These are phyloP conservation scores for Fragum sueziense DNA, from an alignment of 2,888 invertebrate genomes.

Conservation along the genomic window DNA sequence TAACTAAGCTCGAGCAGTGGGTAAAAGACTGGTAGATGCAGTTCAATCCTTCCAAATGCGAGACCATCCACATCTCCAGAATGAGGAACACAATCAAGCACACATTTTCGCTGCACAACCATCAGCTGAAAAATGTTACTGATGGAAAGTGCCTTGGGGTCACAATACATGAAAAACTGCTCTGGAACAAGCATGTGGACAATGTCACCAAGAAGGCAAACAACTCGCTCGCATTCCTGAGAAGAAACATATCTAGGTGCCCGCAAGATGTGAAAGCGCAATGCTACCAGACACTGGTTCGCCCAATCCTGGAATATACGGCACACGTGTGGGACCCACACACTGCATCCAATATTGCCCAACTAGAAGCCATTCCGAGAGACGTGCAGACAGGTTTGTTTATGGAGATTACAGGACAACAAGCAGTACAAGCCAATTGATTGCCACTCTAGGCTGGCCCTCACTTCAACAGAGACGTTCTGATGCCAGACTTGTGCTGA, in stretches of 20 bases:
- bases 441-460: background rate
- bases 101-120: too few species aligned
- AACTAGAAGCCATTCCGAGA: background rate
- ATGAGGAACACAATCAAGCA: background rate
- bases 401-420: background rate
- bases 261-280: background rate
- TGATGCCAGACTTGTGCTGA: too few species aligned
- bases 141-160: too few species aligned
- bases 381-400: background rate
- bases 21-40: background rate
- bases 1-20: too few species aligned
- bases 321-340: slow-evolving; percentile 25
- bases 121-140: background rate
- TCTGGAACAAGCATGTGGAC: background rate
- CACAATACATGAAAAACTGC: background rate
- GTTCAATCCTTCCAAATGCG: too few species aligned
- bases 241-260: too few species aligned
- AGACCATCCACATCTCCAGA: slow-evolving; percentile 1
- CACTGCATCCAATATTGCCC: background rate
- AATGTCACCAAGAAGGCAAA: background rate
- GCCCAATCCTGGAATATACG: slow-evolving; percentile 18
- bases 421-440: slow-evolving; percentile 3
- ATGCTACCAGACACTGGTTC: slow-evolving; percentile 3
- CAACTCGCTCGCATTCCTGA: background rate
- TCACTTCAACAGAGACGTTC: too few species aligned